Percentiles rank a stretch among this genome's conserved stretches.
Conservation (phyloP, 2,113 vertebrate genomes). For the Holacanthus passer region DNA sequence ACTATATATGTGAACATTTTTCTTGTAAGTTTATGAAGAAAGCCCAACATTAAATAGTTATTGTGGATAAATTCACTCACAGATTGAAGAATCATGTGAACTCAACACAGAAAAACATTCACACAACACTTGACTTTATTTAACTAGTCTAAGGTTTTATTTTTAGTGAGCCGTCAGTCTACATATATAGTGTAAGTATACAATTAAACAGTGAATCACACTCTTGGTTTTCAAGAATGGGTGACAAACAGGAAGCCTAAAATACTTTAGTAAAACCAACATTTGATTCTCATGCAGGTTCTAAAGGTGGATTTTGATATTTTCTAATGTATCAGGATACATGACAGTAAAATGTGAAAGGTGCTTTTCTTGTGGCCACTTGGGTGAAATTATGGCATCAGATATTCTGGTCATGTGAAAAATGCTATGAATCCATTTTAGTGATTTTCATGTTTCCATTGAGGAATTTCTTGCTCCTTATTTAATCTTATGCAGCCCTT, state of each 20-base stretch:
- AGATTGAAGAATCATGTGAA: too few relatives aligned
- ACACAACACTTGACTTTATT: too few relatives aligned
- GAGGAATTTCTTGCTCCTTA: background rate
- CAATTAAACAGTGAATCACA: conserved; percentile 18
- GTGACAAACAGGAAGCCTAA: conserved; percentile 2
- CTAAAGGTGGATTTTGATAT: background rate
- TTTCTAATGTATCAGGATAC: background rate
- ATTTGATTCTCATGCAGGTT: conserved; percentile 3
- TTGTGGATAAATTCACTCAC: too few relatives aligned
- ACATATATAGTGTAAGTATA: too few relatives aligned
- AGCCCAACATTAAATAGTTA: too few relatives aligned
- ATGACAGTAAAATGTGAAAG: background rate
- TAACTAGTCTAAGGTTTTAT: too few relatives aligned
- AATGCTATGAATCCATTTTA: conserved; percentile 9
- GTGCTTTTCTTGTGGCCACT: background rate
- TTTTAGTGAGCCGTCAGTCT: too few relatives aligned
- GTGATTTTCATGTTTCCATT: background rate
- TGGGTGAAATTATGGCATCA: background rate
- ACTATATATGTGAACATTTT: too few relatives aligned
- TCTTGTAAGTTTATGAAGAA: too few relatives aligned
- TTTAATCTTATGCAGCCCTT: conserved; percentile 18
- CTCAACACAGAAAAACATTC: too few relatives aligned
- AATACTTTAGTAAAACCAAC: conserved; percentile 5
- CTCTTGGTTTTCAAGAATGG: conserved; percentile 5
- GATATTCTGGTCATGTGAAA: conserved; percentile 5